phyloP scores from a whole-genome alignment of 2,888 invertebrate genomes.

The Euproctis similis region DNA sequence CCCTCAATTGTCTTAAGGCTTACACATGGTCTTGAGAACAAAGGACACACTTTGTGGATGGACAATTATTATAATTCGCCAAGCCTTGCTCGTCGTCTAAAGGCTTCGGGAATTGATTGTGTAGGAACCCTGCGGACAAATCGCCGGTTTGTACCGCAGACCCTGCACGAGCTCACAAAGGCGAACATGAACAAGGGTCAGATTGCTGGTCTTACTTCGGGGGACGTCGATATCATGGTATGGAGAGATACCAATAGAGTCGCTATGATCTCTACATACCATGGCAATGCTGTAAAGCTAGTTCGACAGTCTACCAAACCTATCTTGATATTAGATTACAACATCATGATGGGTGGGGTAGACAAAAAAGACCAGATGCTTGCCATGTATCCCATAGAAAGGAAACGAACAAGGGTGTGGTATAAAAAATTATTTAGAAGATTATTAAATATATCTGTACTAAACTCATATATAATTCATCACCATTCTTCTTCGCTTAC shows the following conservation, averaged over 20 bases:
- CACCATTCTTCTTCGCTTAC: neutral
- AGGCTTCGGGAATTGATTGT: conserved; percentile 6
- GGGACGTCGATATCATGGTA: neutral
- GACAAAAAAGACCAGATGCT: neutral
- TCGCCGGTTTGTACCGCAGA: neutral
- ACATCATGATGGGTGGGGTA: conserved; percentile 16
- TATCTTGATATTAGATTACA: conserved; percentile 12
- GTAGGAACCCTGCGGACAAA: conserved; percentile 2
- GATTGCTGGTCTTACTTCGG: neutral
- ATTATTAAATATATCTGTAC: conserved; percentile 10
- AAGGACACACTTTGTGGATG: neutral
- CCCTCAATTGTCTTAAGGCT: conserved; percentile 9
- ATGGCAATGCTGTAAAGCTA: conserved; percentile 3
- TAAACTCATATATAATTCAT: conserved; percentile 6
- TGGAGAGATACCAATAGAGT: neutral
- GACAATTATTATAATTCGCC: conserved; percentile 1
- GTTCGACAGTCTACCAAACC: conserved; percentile 7
- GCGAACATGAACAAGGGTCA: neutral
- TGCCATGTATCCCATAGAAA: conserved; percentile 10
- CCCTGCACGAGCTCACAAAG: neutral
- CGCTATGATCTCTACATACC: conserved; percentile 12
- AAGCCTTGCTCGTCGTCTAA: conserved; percentile 6
- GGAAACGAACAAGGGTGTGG: conserved; percentile 17
- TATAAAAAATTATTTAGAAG: conserved; percentile 21
- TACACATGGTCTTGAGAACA: conserved; percentile 9